phyloP scores from a whole-genome alignment of 2,797 vertebrate species.

The Melanotaenia boesemani region DNA sequence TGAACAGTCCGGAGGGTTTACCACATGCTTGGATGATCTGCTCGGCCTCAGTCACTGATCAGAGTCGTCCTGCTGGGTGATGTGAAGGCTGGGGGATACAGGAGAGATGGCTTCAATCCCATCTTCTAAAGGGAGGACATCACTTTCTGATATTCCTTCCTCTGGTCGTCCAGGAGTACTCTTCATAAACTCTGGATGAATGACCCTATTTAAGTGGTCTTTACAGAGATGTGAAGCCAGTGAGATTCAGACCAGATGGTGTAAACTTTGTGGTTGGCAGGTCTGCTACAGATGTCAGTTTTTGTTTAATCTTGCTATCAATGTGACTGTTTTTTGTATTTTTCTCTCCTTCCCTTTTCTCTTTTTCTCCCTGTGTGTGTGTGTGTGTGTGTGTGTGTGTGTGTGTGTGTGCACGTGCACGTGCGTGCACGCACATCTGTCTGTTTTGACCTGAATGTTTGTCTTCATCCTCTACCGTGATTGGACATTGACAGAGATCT shows the following conservation, averaged over 20 bases:
- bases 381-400: slow-evolving; percentile 33
- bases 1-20: too few species aligned
- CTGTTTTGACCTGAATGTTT: slow-evolving; percentile 55
- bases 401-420: slow-evolving; percentile 41
- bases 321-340: slow-evolving; percentile 82
- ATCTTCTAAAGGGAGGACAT: too few species aligned
- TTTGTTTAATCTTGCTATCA: slow-evolving; percentile 72
- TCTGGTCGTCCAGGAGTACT: too few species aligned
- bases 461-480: slow-evolving; percentile 78
- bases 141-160: too few species aligned
- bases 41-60: too few species aligned
- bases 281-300: slow-evolving; percentile 63
- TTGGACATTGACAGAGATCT: slow-evolving; percentile 90
- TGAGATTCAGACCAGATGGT: background rate
- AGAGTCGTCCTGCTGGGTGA: too few species aligned
- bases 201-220: too few species aligned
- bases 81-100: too few species aligned
- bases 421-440: slow-evolving; percentile 25
- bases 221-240: too few species aligned
- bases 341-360: slow-evolving; percentile 73
- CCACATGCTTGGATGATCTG: too few species aligned
- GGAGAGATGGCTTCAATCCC: too few species aligned
- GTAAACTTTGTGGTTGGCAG: slow-evolving; percentile 58
- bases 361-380: slow-evolving; percentile 42
- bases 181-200: too few species aligned